Conservation (phyloP, 2,888 invertebrate genomes). For the Sesamia inferens region DNA sequence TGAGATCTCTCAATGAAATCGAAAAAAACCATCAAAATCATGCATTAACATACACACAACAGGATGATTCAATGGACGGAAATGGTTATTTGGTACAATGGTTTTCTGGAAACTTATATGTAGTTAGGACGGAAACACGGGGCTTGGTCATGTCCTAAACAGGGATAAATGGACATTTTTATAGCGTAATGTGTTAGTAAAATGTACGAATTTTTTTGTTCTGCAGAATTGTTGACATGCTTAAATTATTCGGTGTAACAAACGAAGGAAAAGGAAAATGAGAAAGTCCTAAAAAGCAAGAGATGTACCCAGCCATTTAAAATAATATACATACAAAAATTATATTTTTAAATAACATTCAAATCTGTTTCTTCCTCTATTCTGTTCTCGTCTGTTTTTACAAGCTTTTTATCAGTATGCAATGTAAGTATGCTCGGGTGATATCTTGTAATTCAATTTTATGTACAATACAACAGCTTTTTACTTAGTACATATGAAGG, state of each 20-base stretch:
- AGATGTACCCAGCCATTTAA: not conserved
- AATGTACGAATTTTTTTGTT: slow-evolving; percentile 25
- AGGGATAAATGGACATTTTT: slow-evolving; percentile 48
- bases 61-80: slow-evolving; percentile 84
- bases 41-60: slow-evolving; percentile 71
- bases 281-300: slow-evolving; percentile 4
- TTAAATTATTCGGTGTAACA: slow-evolving; percentile 16
- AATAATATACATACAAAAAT: not conserved
- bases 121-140: slow-evolving; percentile 68
- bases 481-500: not conserved
- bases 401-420: no score
- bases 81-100: slow-evolving; percentile 81
- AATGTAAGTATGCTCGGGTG: no score
- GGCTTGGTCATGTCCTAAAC: slow-evolving; percentile 66
- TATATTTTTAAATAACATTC: not conserved
- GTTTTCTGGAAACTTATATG: slow-evolving; percentile 76
- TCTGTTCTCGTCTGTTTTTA: not conserved
- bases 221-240: not conserved
- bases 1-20: slow-evolving; percentile 74
- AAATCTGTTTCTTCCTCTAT: not conserved
- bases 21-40: slow-evolving; percentile 69
- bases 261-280: slow-evolving; percentile 15
- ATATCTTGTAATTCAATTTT: no score
- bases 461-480: not conserved
- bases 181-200: slow-evolving; percentile 24